phyloP scores from a whole-genome alignment of 2,888 invertebrate genomes.

The Ctena decussata region DNA sequence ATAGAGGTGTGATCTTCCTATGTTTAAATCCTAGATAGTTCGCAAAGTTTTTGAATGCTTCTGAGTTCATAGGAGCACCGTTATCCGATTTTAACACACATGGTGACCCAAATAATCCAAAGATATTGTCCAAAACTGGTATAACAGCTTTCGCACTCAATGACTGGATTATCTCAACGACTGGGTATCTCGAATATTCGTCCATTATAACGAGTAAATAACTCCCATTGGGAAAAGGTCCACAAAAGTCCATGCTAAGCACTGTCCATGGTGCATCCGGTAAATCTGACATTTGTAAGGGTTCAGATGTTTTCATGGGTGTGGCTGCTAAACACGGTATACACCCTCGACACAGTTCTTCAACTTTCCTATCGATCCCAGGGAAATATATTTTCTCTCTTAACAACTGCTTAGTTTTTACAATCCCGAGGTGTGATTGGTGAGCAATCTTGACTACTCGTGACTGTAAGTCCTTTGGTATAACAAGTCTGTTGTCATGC shows the following conservation, averaged over 20 bases:
- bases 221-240: conserved; percentile 33
- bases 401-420: conserved; percentile 59
- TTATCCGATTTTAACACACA: conserved; percentile 15
- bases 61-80: background rate
- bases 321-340: conserved; percentile 35
- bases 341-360: conserved; percentile 39
- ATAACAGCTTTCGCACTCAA: conserved; percentile 1
- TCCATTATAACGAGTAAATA: conserved; percentile 35
- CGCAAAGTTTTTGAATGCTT: background rate
- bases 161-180: conserved; percentile 40
- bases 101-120: background rate
- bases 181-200: conserved; percentile 44
- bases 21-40: conserved; percentile 19
- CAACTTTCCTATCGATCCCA: conserved; percentile 53
- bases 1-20: conserved; percentile 17
- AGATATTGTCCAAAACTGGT: conserved; percentile 20
- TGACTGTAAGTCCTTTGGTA: conserved; percentile 42
- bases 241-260: conserved; percentile 57
- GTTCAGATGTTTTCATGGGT: conserved; percentile 24
- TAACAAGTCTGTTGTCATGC: conserved; percentile 33
- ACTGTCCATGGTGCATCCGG: conserved; percentile 46
- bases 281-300: conserved; percentile 55
- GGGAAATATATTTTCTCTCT: conserved; percentile 69
- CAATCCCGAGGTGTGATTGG: conserved; percentile 69
- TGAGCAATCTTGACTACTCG: conserved; percentile 62